phyloP scores from a whole-genome alignment of 1,140 invertebrate species.

The Cotesia glomerata region DNA sequence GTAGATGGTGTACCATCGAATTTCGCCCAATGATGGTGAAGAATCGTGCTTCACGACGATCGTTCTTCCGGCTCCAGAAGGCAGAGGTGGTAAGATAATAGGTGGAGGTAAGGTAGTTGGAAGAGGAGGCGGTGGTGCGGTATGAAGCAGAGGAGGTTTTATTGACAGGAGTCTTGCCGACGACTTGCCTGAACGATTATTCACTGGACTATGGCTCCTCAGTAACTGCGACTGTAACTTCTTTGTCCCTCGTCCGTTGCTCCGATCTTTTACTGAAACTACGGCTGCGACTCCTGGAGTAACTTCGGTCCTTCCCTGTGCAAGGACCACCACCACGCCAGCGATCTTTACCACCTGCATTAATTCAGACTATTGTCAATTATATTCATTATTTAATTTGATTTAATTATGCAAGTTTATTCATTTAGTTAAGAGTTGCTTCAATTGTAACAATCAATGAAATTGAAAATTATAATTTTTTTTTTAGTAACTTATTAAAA shows the following conservation, averaged over 20 bases:
- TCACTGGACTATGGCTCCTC: constrained; percentile 55
- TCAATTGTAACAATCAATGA: no score
- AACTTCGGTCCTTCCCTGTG: constrained; percentile 54
- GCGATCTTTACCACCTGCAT: constrained; percentile 57
- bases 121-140: constrained; percentile 5
- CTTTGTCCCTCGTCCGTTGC: constrained; percentile 52
- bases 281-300: constrained; percentile 57
- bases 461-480: no score
- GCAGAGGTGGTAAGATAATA: constrained; percentile 3
- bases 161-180: constrained; percentile 8
- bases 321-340: constrained; percentile 51
- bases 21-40: constrained; percentile 30
- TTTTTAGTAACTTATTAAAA: no score
- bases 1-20: constrained; percentile 28
- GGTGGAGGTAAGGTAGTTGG: not conserved
- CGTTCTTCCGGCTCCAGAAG: constrained; percentile 13
- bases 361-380: no score
- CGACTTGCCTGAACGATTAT: constrained; percentile 53
- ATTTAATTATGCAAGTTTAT: no score
- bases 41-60: constrained; percentile 25
- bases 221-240: constrained; percentile 60
- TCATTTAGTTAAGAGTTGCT: no score
- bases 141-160: no score
- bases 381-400: no score
- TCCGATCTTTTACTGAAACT: constrained; percentile 58